Evolutionary conservation across 2,888 invertebrate genomes (phyloP).

Genomic region (Chalcosyrphus nemorum): DNA sequence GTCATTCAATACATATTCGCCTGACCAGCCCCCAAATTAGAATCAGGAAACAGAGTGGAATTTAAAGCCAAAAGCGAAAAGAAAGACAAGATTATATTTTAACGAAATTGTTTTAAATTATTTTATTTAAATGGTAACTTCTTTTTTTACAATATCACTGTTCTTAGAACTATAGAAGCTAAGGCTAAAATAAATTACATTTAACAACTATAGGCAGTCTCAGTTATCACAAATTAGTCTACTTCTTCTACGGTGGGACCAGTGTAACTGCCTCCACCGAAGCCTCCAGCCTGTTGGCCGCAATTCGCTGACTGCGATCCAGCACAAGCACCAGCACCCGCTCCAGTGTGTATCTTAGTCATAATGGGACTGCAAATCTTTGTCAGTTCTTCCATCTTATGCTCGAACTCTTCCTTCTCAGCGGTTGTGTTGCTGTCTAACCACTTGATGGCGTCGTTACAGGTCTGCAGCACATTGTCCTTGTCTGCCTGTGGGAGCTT

Average conservation of each 20-base stretch:
- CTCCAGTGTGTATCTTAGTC: not conserved
- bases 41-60: no score
- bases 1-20: no score
- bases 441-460: slow-evolving; percentile 86
- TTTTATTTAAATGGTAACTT: not conserved
- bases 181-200: slow-evolving; percentile 83
- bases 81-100: no score
- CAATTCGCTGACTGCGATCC: not conserved
- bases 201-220: no score
- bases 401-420: slow-evolving; percentile 85
- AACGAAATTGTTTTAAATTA: not conserved
- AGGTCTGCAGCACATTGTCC: slow-evolving; percentile 86
- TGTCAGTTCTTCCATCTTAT: not conserved
- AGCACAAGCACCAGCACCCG: not conserved
- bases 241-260: not conserved
- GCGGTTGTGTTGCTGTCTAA: slow-evolving; percentile 89
- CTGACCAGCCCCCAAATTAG: no score
- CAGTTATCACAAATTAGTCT: slow-evolving; percentile 77
- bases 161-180: slow-evolving; percentile 77
- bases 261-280: not conserved
- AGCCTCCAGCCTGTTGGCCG: no score
- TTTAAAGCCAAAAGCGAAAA: no score
- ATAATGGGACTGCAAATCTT: not conserved
- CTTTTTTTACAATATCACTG: not conserved
- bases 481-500: slow-evolving; percentile 86